A percentile compares a stretch with the other conserved stretches of the same genome.
Evolutionary conservation across 1,140 invertebrate genomes (phyloP).

Genomic region (Physella acuta): DNA sequence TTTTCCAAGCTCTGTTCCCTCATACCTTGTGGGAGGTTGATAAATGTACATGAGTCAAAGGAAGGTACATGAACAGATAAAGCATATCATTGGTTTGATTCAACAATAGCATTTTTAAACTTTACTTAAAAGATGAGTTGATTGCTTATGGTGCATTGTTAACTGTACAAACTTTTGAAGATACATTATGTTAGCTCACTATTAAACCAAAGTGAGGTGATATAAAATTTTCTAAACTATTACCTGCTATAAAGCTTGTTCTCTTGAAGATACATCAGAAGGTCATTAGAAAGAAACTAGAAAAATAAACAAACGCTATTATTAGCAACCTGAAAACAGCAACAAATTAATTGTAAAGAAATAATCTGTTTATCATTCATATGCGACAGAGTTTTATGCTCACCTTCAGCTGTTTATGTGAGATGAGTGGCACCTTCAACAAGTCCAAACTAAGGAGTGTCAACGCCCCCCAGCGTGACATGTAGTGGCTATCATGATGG

Average conservation of each 20-base stretch:
- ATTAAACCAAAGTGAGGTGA: neutral
- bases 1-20: constrained; percentile 20
- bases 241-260: constrained; percentile 19
- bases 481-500: constrained; percentile 23
- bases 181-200: too few species aligned
- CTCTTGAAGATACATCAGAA: constrained; percentile 22
- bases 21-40: constrained; percentile 22
- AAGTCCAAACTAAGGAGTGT: constrained; percentile 15
- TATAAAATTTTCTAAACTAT: neutral
- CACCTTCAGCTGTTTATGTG: constrained; percentile 18
- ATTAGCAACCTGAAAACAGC: neutral
- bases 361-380: neutral
- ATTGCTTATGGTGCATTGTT: too few species aligned
- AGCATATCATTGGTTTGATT: too few species aligned
- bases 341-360: neutral
- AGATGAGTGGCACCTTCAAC: constrained; percentile 9
- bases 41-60: too few species aligned
- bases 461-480: constrained; percentile 23
- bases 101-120: too few species aligned
- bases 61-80: too few species aligned
- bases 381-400: neutral
- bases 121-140: too few species aligned
- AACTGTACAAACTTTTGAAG: too few species aligned
- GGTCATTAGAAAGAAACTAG: constrained; percentile 24
- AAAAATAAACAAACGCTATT: neutral